phyloP scores from a whole-genome alignment of 2,888 invertebrate genomes.

The Pseudococcus longispinus region DNA sequence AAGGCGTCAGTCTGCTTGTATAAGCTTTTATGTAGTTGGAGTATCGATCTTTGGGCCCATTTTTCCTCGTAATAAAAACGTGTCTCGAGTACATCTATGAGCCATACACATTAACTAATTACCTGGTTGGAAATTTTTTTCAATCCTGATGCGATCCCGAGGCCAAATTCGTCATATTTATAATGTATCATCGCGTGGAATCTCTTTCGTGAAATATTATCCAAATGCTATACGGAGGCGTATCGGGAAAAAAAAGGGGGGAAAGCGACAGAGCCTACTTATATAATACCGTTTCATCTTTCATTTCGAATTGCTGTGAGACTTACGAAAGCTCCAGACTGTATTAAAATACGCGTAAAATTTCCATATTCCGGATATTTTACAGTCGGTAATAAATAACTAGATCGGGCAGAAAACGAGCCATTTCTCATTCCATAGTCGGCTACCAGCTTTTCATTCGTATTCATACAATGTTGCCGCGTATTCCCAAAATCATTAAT shows the following conservation, averaged over 20 bases:
- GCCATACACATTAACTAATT: neutral
- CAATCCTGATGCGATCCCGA: neutral
- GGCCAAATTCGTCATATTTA: too few species aligned
- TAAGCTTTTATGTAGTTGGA: neutral
- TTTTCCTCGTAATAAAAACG: neutral
- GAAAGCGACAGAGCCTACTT: neutral
- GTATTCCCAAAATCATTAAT: neutral
- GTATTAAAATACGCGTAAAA: neutral
- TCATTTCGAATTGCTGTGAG: conserved; percentile 4
- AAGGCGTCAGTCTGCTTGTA: neutral
- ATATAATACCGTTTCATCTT: neutral
- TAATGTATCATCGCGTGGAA: neutral
- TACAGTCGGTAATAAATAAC: neutral
- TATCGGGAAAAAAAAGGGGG: neutral
- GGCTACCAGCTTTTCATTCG: neutral
- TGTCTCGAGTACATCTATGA: neutral
- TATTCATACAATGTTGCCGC: neutral
- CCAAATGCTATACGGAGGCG: neutral
- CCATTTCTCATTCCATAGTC: neutral
- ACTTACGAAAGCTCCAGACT: neutral
- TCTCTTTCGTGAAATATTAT: neutral
- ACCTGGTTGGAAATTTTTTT: neutral
- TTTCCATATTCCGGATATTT: neutral
- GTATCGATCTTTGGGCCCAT: neutral
- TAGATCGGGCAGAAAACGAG: neutral